These are phyloP conservation scores for Doryteuthis pealeii DNA, from an alignment of 1,140 invertebrate species.

Conservation along the genomic window DNA sequence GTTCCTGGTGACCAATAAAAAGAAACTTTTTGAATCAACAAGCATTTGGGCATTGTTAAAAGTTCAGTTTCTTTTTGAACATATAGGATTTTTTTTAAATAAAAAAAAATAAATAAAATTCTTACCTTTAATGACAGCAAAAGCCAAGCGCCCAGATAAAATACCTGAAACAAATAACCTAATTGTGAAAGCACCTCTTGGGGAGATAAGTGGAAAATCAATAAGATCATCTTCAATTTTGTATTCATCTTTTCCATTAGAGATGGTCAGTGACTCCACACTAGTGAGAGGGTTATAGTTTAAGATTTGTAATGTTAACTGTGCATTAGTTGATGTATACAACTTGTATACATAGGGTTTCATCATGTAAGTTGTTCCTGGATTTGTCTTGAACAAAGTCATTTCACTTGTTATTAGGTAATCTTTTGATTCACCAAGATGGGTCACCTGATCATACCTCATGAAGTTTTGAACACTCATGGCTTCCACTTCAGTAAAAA, in stretches of 20 bases:
- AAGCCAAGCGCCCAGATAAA: constrained; percentile 50
- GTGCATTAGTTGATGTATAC: neutral
- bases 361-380: neutral
- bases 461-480: constrained; percentile 50
- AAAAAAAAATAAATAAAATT: neutral
- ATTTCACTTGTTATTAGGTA: neutral
- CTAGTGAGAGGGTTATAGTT: constrained; percentile 53
- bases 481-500: constrained; percentile 69
- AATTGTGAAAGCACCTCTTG: constrained; percentile 41
- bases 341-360: neutral
- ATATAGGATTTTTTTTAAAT: no score
- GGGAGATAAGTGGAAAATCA: constrained; percentile 54
- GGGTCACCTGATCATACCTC: constrained; percentile 14
- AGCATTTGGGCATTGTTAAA: no score
- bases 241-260: constrained; percentile 43
- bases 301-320: constrained; percentile 44
- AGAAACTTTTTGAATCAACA: no score
- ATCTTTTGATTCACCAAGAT: neutral
- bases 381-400: constrained; percentile 1
- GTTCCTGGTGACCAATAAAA: no score
- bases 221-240: constrained; percentile 55
- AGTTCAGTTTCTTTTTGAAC: no score
- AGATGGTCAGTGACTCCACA: constrained; percentile 53
- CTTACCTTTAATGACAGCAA: constrained; percentile 52
- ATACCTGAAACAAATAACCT: constrained; percentile 39